phyloP scores from a whole-genome alignment of 2,888 invertebrate genomes.

The Drosophila macrospina region DNA sequence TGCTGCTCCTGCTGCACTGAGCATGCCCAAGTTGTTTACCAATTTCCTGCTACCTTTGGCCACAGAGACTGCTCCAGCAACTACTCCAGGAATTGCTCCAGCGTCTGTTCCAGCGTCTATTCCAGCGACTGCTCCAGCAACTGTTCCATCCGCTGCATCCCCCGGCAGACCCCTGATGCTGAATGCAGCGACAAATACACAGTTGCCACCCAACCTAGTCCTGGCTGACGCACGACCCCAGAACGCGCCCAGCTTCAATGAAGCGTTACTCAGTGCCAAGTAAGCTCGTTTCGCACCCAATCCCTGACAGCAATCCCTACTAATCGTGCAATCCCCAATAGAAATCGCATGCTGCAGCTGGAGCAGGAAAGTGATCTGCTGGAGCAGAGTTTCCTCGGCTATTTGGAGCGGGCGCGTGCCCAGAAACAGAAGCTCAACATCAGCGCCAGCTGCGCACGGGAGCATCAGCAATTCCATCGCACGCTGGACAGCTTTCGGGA shows the following conservation, averaged over 20 bases:
- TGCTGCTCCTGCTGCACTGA: neutral
- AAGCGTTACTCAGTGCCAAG: constrained; percentile 61
- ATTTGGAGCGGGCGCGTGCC: constrained; percentile 72
- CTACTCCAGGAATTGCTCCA: too few relatives aligned
- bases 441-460: constrained; percentile 52
- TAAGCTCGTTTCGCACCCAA: constrained; percentile 12
- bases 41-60: neutral
- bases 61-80: neutral
- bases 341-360: constrained; percentile 82
- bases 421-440: constrained; percentile 47
- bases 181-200: constrained; percentile 50
- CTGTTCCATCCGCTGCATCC: neutral
- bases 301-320: neutral
- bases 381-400: constrained; percentile 81
- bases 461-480: constrained; percentile 50
- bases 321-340: constrained; percentile 23
- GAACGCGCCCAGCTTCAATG: constrained; percentile 47
- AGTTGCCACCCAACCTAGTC: neutral
- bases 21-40: constrained; percentile 1
- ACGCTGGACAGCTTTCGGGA: constrained; percentile 42
- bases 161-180: constrained; percentile 19
- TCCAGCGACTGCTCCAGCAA: neutral
- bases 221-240: neutral
- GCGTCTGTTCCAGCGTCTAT: neutral
- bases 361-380: constrained; percentile 83